Evolutionary conservation across 2,797 vertebrate species (phyloP).

Genomic region (Trematomus bernacchii): DNA sequence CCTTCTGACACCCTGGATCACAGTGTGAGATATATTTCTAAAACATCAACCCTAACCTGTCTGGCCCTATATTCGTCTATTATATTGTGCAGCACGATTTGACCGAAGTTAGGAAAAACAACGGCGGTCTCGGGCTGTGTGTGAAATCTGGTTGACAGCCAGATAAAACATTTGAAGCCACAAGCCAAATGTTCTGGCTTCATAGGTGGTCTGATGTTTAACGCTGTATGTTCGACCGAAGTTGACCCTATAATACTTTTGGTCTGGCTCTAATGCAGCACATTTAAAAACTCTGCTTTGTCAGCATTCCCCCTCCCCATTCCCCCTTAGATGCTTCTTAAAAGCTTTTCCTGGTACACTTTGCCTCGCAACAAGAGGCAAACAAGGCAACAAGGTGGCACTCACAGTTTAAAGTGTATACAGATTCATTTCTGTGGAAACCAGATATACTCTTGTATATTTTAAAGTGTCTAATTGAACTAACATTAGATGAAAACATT

Average conservation of each 20-base stretch:
- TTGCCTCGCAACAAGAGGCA: conserved; percentile 10
- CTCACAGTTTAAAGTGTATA: too few relatives aligned
- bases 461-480: neutral
- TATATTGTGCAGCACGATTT: conserved; percentile 49
- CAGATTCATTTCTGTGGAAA: neutral
- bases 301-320: conserved; percentile 42
- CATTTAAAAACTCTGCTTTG: conserved; percentile 46
- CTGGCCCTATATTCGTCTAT: conserved; percentile 40
- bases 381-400: neutral
- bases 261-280: conserved; percentile 68
- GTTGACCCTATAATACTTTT: conserved; percentile 63
- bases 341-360: conserved; percentile 36
- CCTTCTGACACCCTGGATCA: conserved; percentile 13
- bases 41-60: conserved; percentile 33
- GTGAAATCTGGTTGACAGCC: conserved; percentile 71
- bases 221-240: conserved; percentile 44
- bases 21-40: neutral
- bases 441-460: neutral
- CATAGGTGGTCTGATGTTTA: conserved; percentile 80
- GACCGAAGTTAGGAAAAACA: conserved; percentile 55
- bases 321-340: conserved; percentile 34
- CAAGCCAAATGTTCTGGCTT: conserved; percentile 71
- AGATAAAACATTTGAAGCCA: conserved; percentile 79
- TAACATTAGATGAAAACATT: neutral
- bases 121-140: conserved; percentile 52